Evolutionary conservation across 2,797 vertebrate species (phyloP), one percentile per base, ranked within the genome.

Genomic region (Picus viridis): DNA sequence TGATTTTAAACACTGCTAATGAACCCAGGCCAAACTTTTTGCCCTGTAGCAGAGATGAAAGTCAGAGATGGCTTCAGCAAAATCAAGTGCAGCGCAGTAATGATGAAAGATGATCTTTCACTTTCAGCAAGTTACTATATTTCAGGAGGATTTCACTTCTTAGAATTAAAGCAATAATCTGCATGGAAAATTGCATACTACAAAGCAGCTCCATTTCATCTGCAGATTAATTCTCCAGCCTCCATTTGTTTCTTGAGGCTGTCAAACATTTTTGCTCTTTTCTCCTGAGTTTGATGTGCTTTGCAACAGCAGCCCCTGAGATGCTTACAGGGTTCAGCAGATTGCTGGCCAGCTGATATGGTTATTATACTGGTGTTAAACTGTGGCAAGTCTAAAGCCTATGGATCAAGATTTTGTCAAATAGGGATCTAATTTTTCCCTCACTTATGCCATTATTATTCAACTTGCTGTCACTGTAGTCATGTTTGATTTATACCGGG

Each of bases 71-170:
- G 69, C 70, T 65, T 43, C 64, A 54, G 77, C 83, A 96, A 95
- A 86, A 85, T 80, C 74, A 89, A 86, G 43, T 22, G 20, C 49
- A 41, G 30, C 15, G 65, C 71, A 84, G 36, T 79, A 92, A 90
- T 65, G 41, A 83, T 87, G 86, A 95, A 93, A 91, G 84, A 92
- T 30, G 89, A 78, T 89, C 59, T 86, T 88, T 96, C 56, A 18
- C 83, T 96, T 94, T 67, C 71, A 93, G 93, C 54, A 95, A 94
- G 97, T 96, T 49, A 64, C 85, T 95, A 14, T 82, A 61, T 91
- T 96, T 85, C 95, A 83, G 45, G 30, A 90, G 63, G 72, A 91
- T 93, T 94, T 94, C 77, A 89, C 71, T 95, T 90, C 36, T 88
- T 93, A 85, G 92, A 89, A 92, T 41, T 87, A 86, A 96, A 94